Percentiles rank a stretch among this genome's conserved stretches.
Evolutionary conservation across 2,888 invertebrate species (phyloP).

Genomic region (Pinctada fucata): DNA sequence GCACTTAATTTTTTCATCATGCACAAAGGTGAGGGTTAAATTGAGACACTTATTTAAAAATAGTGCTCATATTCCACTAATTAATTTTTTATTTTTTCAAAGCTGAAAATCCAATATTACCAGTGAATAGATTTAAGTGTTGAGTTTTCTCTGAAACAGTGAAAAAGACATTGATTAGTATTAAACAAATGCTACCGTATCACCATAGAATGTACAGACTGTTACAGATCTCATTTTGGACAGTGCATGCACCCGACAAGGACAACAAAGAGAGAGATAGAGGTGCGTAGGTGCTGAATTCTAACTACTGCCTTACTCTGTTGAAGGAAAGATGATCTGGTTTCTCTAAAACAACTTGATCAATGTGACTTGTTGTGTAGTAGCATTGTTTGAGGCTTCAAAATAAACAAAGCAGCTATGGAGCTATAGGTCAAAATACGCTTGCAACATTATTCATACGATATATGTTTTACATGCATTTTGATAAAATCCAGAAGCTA

Average conservation of each 20-base stretch:
- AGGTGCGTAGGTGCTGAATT: neutral
- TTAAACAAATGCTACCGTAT: neutral
- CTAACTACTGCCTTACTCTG: neutral
- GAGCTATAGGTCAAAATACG: too few species aligned
- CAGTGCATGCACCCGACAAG: too few species aligned
- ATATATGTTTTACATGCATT: neutral
- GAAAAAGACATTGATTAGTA: neutral
- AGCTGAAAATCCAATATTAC: neutral
- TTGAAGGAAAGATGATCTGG: neutral
- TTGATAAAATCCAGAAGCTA: too few species aligned
- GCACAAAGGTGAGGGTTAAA: too few species aligned
- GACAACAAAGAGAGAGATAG: too few species aligned
- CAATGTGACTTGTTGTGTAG: conserved; percentile 23
- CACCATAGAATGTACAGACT: too few species aligned
- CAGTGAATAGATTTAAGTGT: neutral
- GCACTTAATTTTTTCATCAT: too few species aligned
- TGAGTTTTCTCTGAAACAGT: conserved; percentile 2
- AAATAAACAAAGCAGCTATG: neutral
- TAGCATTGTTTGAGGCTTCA: conserved; percentile 24
- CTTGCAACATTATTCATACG: neutral
- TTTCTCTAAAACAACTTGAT: conserved; percentile 27
- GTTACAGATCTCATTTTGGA: too few species aligned
- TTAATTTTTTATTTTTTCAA: too few species aligned
- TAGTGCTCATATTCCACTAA: too few species aligned
- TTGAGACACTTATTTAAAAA: too few species aligned